Percentiles rank a stretch among this genome's conserved stretches.
Conservation (phyloP, 1,140 invertebrate species). For the Drosophila takahashii region DNA sequence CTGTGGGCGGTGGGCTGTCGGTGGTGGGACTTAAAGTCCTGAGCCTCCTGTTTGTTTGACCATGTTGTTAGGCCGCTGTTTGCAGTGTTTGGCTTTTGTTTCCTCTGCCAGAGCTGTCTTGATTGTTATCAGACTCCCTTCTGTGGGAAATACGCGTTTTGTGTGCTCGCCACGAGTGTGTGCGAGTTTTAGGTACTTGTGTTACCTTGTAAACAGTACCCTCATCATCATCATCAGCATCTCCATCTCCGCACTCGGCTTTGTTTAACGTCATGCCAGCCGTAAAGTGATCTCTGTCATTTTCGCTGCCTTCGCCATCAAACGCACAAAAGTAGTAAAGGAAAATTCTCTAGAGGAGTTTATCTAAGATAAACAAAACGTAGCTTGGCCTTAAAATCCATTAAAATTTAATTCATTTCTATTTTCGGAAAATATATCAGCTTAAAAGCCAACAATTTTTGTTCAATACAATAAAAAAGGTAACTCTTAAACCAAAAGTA, state of each 20-base stretch:
- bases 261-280: constrained; percentile 70
- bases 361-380: constrained; percentile 8
- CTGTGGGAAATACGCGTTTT: constrained; percentile 61
- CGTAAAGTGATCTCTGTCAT: constrained; percentile 73
- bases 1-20: background rate
- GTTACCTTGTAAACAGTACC: constrained; percentile 66
- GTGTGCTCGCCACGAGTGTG: constrained; percentile 16
- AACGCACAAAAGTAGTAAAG: constrained; percentile 14
- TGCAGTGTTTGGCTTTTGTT: constrained; percentile 67
- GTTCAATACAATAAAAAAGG: too few species aligned
- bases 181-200: constrained; percentile 41
- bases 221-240: constrained; percentile 71
- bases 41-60: constrained; percentile 62
- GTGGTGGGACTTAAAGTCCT: constrained; percentile 39
- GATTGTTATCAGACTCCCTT: constrained; percentile 65
- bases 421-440: too few species aligned
- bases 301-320: constrained; percentile 16
- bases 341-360: background rate
- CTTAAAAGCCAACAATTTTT: too few species aligned
- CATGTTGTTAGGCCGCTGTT: constrained; percentile 53
- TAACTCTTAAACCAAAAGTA: too few species aligned
- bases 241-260: constrained; percentile 51
- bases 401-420: constrained; percentile 5
- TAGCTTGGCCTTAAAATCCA: background rate
- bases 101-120: constrained; percentile 36